Evolutionary conservation across 1,140 invertebrate genomes (phyloP).

Genomic region (Lerema accius): DNA sequence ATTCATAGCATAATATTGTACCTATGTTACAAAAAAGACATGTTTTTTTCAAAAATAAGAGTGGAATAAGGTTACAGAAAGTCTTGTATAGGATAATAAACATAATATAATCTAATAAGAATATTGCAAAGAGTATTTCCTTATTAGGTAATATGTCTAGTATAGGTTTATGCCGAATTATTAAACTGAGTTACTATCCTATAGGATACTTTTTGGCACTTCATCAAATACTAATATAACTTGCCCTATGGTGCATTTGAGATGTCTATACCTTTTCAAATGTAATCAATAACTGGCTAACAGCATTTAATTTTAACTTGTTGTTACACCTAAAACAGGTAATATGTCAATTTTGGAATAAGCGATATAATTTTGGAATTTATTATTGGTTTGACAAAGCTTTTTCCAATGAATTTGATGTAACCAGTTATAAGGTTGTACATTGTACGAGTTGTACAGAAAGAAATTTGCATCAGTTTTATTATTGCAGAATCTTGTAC

Average conservation of each 20-base stretch:
- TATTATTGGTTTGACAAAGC: background rate
- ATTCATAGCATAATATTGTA: no score
- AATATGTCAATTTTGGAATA: background rate
- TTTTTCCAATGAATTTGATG: background rate
- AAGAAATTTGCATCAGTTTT: background rate
- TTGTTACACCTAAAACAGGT: background rate
- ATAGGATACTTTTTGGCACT: background rate
- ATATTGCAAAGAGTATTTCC: no score
- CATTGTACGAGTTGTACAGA: background rate
- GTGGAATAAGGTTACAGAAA: no score
- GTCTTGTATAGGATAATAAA: no score
- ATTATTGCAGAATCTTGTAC: background rate
- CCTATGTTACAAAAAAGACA: no score
- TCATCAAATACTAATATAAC: no score
- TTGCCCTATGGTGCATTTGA: no score
- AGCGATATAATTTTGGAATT: background rate
- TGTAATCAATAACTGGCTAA: background rate
- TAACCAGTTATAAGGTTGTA: background rate
- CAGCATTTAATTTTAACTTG: background rate
- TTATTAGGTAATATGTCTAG: no score
- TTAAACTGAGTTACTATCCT: background rate
- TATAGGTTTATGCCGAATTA: background rate
- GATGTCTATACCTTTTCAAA: no score
- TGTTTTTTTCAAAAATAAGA: no score
- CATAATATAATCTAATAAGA: no score